phyloP scores from a whole-genome alignment of 30 jellyfish, hydroid and myxozoan species.

The Sanderia malayensis region DNA sequence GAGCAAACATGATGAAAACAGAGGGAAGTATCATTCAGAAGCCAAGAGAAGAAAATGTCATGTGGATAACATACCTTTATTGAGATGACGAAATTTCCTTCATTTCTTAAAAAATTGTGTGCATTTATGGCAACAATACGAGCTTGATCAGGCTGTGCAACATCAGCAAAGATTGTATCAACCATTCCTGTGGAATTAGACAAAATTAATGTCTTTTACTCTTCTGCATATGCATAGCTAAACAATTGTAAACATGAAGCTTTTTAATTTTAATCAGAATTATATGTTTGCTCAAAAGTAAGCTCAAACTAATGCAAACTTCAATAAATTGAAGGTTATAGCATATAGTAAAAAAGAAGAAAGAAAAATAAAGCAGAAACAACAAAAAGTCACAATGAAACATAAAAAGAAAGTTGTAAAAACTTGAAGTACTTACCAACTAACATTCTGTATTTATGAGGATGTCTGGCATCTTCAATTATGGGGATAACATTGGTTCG shows the following conservation, averaged over 20 bases:
- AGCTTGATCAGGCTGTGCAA: conserved; percentile 99
- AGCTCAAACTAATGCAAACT: too few species aligned
- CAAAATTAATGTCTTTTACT: too few species aligned
- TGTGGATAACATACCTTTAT: conserved; percentile 69
- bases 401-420: too few species aligned
- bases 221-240: not conserved
- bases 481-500: conserved; percentile 95
- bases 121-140: conserved; percentile 99
- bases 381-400: too few species aligned
- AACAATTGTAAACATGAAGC: not conserved
- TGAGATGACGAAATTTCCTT: conserved; percentile 98
- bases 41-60: not conserved
- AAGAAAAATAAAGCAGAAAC: too few species aligned
- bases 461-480: conserved; percentile 99
- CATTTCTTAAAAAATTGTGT: conserved; percentile 84
- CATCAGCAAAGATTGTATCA: conserved; percentile 99
- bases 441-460: conserved; percentile 97
- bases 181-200: conserved; percentile 85
- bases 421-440: conserved; percentile 78
- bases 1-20: not conserved
- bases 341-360: too few species aligned
- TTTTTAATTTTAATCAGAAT: too few species aligned
- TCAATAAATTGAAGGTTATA: too few species aligned
- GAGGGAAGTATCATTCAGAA: not conserved
- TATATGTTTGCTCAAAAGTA: too few species aligned